Evolutionary conservation across 2,113 vertebrate species (phyloP).

Genomic region (Macaca nemestrina): DNA sequence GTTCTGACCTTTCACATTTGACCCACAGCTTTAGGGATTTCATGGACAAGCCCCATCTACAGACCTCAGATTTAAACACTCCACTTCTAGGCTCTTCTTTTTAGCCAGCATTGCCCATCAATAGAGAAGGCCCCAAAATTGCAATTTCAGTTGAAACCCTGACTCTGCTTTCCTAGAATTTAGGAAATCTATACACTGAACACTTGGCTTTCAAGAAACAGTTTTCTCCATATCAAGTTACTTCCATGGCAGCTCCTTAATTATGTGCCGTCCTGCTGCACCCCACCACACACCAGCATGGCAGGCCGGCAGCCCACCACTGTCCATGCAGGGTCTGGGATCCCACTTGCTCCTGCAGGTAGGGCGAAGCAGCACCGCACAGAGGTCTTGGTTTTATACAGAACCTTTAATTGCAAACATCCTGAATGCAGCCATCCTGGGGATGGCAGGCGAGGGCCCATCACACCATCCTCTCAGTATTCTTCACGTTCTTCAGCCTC

Average conservation of each 20-base stretch:
- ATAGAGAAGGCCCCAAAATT: neutral
- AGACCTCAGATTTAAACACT: neutral
- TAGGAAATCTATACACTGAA: neutral
- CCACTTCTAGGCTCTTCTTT: neutral
- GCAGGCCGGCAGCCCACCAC: neutral
- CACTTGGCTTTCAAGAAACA: neutral
- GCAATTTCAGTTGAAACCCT: neutral
- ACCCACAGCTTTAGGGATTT: neutral
- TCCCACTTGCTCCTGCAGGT: no score
- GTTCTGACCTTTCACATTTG: neutral
- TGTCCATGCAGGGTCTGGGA: no score
- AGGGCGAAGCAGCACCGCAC: neutral
- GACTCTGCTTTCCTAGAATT: neutral
- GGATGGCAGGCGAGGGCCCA: no score
- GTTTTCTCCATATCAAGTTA: neutral
- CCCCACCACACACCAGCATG: neutral
- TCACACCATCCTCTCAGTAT: no score
- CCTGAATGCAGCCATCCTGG: neutral
- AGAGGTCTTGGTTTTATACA: neutral
- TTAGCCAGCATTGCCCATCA: neutral
- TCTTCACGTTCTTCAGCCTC: no score
- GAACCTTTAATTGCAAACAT: constrained; percentile 67
- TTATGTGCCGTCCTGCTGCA: no score
- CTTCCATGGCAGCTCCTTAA: neutral
- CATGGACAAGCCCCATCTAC: neutral